A percentile compares a stretch with the other conserved stretches of the same genome.
phyloP scores from a whole-genome alignment of 2,113 vertebrate species.

The Plestiodon gilberti region DNA sequence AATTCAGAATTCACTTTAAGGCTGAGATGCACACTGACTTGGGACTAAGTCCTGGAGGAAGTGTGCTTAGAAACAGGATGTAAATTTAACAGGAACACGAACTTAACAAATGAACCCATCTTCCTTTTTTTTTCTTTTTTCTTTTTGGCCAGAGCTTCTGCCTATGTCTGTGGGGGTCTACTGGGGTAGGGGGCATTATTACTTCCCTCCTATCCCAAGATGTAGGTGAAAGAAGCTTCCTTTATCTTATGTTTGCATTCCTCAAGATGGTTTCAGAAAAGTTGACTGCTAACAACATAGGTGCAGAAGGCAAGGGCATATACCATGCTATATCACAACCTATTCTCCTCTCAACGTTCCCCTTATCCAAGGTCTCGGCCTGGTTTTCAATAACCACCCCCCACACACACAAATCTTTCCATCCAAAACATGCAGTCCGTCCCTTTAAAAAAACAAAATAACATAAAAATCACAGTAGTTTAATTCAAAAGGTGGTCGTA shows the following conservation, averaged over 20 bases:
- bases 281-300: not conserved
- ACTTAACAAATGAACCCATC: not conserved
- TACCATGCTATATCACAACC: slow-evolving; percentile 15
- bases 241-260: not conserved
- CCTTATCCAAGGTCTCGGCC: slow-evolving; percentile 30
- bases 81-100: not conserved
- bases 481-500: not conserved
- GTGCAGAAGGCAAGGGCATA: slow-evolving; percentile 38
- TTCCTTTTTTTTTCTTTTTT: too few relatives aligned
- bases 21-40: not conserved
- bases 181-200: not conserved
- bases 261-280: slow-evolving; percentile 15
- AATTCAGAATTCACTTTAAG: not conserved
- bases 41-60: not conserved
- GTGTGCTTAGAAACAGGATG: not conserved
- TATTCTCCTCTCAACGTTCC: slow-evolving; percentile 19
- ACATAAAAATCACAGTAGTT: not conserved
- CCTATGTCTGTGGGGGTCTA: not conserved
- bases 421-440: not conserved
- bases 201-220: slow-evolving; percentile 19
- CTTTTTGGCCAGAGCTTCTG: not conserved
- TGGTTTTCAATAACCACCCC: slow-evolving; percentile 32
- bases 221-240: slow-evolving; percentile 38
- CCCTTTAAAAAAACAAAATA: slow-evolving; percentile 11
- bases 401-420: not conserved